Conservation (phyloP, 2,888 invertebrate species). For the Eupithecia vulgata region DNA sequence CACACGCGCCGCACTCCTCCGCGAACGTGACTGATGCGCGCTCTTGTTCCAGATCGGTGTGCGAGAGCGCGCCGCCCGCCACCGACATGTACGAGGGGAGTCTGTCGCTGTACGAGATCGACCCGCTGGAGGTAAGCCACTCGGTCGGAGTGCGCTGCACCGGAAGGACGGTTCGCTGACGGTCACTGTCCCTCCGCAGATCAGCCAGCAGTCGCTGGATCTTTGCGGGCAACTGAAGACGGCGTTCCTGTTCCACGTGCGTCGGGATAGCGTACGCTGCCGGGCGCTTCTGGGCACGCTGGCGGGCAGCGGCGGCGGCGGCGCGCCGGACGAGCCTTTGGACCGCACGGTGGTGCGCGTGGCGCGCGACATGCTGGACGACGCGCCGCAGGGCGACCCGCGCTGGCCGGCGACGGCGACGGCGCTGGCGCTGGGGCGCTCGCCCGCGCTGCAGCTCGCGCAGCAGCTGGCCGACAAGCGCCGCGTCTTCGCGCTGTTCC, state of each 20-base stretch:
- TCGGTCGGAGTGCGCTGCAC: neutral
- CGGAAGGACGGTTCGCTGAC: neutral
- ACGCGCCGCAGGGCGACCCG: slow-evolving; percentile 95
- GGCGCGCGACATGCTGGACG: slow-evolving; percentile 92
- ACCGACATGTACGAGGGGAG: slow-evolving; percentile 82
- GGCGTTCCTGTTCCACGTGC: slow-evolving; percentile 90
- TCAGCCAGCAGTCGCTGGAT: slow-evolving; percentile 65
- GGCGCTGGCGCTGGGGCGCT: slow-evolving; percentile 85
- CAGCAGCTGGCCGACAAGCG: slow-evolving; percentile 95
- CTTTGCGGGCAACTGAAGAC: slow-evolving; percentile 85
- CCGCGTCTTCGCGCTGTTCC: slow-evolving; percentile 89
- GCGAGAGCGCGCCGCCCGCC: slow-evolving; percentile 70
- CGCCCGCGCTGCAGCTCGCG: slow-evolving; percentile 91
- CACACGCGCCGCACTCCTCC: too few relatives aligned
- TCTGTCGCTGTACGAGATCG: slow-evolving; percentile 87
- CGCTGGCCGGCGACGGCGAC: slow-evolving; percentile 62
- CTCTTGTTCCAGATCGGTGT: slow-evolving; percentile 58
- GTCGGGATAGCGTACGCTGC: slow-evolving; percentile 72
- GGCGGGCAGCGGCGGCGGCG: slow-evolving; percentile 48
- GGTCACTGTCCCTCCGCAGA: slow-evolving; percentile 48
- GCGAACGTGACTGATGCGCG: too few relatives aligned
- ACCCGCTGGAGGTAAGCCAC: slow-evolving; percentile 84
- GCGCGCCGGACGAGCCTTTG: slow-evolving; percentile 64
- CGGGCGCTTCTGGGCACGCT: slow-evolving; percentile 50
- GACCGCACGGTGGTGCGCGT: slow-evolving; percentile 77